Percentiles rank a stretch among this genome's conserved stretches.
Evolutionary conservation across 92 coral and sea anemone genomes (phyloP).

Genomic region (Epizoanthus ramosus): DNA sequence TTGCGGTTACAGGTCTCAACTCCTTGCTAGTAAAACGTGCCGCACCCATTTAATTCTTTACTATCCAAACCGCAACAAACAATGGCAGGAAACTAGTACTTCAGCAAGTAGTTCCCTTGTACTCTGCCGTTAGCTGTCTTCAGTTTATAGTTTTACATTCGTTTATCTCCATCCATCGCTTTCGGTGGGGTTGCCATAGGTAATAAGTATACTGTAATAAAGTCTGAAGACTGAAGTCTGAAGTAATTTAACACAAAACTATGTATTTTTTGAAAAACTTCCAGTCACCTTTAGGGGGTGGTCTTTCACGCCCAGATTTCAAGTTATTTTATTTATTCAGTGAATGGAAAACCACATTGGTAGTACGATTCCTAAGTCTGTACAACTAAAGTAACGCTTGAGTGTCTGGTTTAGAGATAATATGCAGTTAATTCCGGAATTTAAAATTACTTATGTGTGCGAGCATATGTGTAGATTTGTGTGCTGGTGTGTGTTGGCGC

Average conservation of each 20-base stretch:
- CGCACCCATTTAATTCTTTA: conserved; percentile 22
- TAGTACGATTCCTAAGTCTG: not conserved
- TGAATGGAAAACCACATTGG: not conserved
- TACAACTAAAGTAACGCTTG: no score
- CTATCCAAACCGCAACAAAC: conserved; percentile 13
- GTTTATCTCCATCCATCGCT: not conserved
- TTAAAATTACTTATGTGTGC: no score
- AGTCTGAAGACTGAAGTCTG: no score
- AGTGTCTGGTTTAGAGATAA: no score
- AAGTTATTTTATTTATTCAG: not conserved
- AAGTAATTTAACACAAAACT: not conserved
- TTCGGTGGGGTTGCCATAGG: not conserved
- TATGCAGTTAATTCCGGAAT: no score
- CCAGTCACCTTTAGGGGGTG: not conserved
- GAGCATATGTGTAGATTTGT: no score
- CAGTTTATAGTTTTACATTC: not conserved
- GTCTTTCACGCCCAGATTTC: conserved; percentile 2
- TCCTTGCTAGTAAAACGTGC: conserved; percentile 9
- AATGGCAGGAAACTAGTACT: conserved; percentile 25
- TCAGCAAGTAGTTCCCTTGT: not conserved
- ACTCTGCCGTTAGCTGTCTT: conserved; percentile 20
- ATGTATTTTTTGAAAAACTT: not conserved
- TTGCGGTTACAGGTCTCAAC: conserved; percentile 24
- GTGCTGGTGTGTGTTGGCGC: no score
- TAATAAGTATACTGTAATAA: no score